Conservation (phyloP, 2,113 vertebrate species). For the Solenodon paradoxus region DNA sequence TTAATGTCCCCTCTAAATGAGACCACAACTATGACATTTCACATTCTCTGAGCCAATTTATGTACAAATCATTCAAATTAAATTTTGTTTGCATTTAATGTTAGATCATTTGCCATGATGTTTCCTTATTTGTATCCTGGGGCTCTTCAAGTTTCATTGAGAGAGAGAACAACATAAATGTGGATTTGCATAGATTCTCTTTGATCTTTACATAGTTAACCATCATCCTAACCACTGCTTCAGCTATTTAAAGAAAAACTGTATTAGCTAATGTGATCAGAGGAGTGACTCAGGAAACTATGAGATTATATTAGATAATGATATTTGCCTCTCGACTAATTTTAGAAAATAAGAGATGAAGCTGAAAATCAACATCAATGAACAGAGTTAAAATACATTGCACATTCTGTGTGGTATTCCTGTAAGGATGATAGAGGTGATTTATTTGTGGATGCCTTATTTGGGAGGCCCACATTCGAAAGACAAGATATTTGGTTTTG, state of each 20-base stretch:
- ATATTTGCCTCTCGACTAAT: not conserved
- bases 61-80: slow-evolving; percentile 60
- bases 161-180: slow-evolving; percentile 28
- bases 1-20: slow-evolving; percentile 27
- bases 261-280: not conserved
- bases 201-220: slow-evolving; percentile 5
- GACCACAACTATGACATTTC: slow-evolving; percentile 10
- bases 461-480: not conserved
- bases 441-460: not conserved
- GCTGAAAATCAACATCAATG: not conserved
- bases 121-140: slow-evolving; percentile 34
- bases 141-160: slow-evolving; percentile 26
- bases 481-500: not conserved
- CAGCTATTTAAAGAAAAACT: not conserved
- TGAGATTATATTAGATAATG: not conserved
- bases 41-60: slow-evolving; percentile 3
- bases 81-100: slow-evolving; percentile 49
- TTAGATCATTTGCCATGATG: slow-evolving; percentile 30
- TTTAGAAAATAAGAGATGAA: not conserved
- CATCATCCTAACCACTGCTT: not conserved
- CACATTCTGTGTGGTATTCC: not conserved
- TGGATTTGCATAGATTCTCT: slow-evolving; percentile 19
- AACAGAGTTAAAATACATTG: not conserved
- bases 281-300: not conserved
- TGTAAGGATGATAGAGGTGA: not conserved